Evolutionary conservation across 1,140 invertebrate species (phyloP), one percentile per base, ranked within the genome.

Genomic region (Ceratina calcarata): DNA sequence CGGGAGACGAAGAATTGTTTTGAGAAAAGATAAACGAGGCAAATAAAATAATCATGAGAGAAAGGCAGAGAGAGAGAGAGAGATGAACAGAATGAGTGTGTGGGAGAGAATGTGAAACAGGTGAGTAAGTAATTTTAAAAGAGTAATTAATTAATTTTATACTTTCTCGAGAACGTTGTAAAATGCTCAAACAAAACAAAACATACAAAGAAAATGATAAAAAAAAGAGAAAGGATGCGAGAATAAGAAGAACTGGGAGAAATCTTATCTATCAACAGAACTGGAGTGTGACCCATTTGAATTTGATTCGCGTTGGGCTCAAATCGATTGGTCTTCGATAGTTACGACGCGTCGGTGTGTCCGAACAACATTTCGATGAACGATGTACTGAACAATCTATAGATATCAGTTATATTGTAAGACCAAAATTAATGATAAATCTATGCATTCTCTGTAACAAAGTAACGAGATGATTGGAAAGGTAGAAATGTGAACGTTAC

Each of bases 111-210:
- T 68, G 61, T 80, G 78, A 87, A 80, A 88, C 85, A 84, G 86
- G 27, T 78, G 87, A 88, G 86, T 86, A 87, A 85, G 88, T 89
- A 87, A 80, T 92, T 45, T 68, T 68, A 67, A 90, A 92, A 91
- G 87, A 91, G 83, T 89, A 89, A 92, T 92, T 89, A 89, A 92
- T 92, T 91, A 91, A 91, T 93, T 92, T 93, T 93, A 84, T 91
- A 92, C 91, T 90, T 91, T 89, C 80, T 86, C 78, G 87, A 87
- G 80, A 64, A 77, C 81, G 78, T 80, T 83, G 78, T 77, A 60
- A 87, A 80, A 84, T 90, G 90, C 89, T 92, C 91, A 91, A 85
- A 81, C 84, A 82, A 85, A 62, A 80, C 32, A 80, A 78, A 57
- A 72, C 76, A 83, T 80, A 73, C 81, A 81, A 87, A 64, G 22